Base-by-base conservation (phyloP, 64 coral and sea anemone species). In the Montipora efflorescens region DNA sequence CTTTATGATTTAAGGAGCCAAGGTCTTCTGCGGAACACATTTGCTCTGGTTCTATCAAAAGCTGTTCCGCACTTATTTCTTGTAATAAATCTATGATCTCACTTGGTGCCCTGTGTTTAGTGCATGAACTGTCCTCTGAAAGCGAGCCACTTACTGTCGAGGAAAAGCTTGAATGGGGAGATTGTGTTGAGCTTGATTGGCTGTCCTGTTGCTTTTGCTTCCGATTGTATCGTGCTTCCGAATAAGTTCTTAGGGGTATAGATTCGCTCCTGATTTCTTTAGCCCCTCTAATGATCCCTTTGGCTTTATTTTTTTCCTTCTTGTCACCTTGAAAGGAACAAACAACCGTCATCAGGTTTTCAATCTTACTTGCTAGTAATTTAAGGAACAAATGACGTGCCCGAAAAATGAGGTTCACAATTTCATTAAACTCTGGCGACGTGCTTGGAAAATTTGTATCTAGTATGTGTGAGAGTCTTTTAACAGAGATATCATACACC, bases 61-160 rank as follows among this genome's bases (percentile, higher is more conserved):
- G 66, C 19, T 69, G 44, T 71, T 86, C 82, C 20, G 82, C 82
- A 12, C 20, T 48, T 49, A 86, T 86, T 66, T 86, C 64, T 43
- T 51, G 16, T 22, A 86, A 72, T 22, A 86, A 49, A 86, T 86
- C 66, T 9, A 71, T 67, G 1, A 84, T n/a, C 43, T 86, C 82
- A 8, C 47, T 86, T 86, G 48, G 4, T 23, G 48, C 47, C 4
- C 46, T 70, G 43, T 19, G 11, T 71, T 70, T 4, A 8, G 0
- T 71, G 11, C 3, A 8, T 36, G 13, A 18, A 18, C 28, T 36
- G 21, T 82, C 55, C 58, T 45, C 59, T 43, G 25, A 12, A 5
- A 4, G 25, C 28, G 81, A 67, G 43, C 9, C 5, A 58, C 7
- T 15, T 59, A 8, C 15, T 18, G 57, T 0, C 46, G 45, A 71